Conservation (phyloP, 1,140 invertebrate species). For the Lutraria rhynchaena region DNA sequence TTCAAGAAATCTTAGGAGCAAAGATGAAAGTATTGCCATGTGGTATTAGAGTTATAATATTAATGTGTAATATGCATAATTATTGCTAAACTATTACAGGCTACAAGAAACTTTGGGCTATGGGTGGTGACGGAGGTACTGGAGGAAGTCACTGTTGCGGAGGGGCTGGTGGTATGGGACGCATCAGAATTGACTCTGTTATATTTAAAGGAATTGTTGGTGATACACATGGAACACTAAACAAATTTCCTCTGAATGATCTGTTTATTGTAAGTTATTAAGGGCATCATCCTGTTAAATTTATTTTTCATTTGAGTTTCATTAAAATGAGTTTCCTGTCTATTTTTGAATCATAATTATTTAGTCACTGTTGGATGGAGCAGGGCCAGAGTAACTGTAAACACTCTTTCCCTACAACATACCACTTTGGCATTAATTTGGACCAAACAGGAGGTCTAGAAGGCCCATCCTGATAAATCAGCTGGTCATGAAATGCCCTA, state of each 20-base stretch:
- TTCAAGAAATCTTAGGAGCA: no score
- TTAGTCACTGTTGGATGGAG: no score
- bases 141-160: constrained; percentile 62
- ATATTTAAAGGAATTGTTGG: constrained; percentile 63
- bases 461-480: no score
- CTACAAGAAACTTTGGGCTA: constrained; percentile 58
- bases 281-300: not conserved
- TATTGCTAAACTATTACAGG: constrained; percentile 16
- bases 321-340: not conserved
- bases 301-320: not conserved
- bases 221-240: constrained; percentile 17
- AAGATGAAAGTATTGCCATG: no score
- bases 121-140: constrained; percentile 67
- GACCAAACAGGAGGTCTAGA: no score
- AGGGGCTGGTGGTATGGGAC: constrained; percentile 67
- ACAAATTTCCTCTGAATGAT: not conserved
- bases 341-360: no score
- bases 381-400: no score
- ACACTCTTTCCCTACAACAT: no score
- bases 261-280: constrained; percentile 25
- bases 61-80: no score
- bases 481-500: no score
- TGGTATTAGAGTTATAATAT: no score
- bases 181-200: constrained; percentile 69
- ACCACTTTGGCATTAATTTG: no score